Evolutionary conservation across 2,888 invertebrate genomes (phyloP), one percentile per base, ranked within the genome.

Genomic region (Acleris literana): DNA sequence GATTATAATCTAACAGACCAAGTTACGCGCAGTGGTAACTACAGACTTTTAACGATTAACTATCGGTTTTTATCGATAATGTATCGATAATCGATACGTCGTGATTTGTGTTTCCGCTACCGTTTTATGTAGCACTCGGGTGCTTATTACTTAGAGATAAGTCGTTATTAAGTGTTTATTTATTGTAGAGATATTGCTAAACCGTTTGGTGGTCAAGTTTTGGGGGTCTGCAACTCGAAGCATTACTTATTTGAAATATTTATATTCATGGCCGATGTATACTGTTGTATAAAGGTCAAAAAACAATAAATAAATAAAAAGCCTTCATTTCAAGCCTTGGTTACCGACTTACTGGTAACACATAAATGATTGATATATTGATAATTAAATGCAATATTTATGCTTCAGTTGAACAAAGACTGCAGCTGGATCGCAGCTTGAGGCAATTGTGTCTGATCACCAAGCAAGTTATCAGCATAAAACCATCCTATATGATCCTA

Each of bases 41-140:
- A 65, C 60, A 55, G 60, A 65, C 59, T 64, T 64, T 54, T 44
- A 55, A 68, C 60, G 56, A 63, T 68, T 62, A 62, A 68, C 59
- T 17, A 70, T 65, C 61, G 69, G 71, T 71, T 70, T 70, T 55
- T 55, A 69, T 72, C 73, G 76, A 77, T 83, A 78, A 77, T 68
- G 71, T 70, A 71, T 74, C 72, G 75, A 75, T 78, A 74, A 78
- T 76, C 69, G 72, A 76, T 75, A 71, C 67, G 65, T 69, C 74
- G 70, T 82, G 85, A 86, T 86, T 87, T 83, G 81, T 85, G 80
- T 81, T 81, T 88, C 88, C 88, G 87, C 87, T 89, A 87, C 87
- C 78, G 82, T 62, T 66, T 66, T 53, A 39, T 61, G 55, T 44
- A 43, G 53, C 53, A 49, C 64, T 64, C 29, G 17, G 43, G 18